A percentile compares a stretch with the other conserved stretches of the same genome.
phyloP scores from a whole-genome alignment of 2,113 vertebrate species.

The Myrmophylax atrothorax region DNA sequence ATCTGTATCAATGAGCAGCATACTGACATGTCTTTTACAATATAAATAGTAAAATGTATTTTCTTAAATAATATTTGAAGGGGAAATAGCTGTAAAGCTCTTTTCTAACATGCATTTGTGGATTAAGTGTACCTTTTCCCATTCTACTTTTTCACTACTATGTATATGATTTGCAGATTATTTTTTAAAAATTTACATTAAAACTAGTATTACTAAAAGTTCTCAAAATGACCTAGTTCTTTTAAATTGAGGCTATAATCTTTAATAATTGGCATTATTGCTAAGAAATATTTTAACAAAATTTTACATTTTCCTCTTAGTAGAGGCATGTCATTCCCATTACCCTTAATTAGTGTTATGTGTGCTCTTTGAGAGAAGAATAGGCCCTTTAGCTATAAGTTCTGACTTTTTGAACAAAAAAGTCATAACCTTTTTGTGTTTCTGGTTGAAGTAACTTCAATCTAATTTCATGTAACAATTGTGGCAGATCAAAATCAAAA shows the following conservation, averaged over 20 bases:
- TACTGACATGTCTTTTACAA: not conserved
- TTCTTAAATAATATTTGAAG: not conserved
- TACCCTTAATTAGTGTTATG: conserved; percentile 60
- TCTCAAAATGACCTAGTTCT: not conserved
- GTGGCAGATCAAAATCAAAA: conserved; percentile 8
- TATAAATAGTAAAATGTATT: not conserved
- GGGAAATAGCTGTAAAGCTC: not conserved
- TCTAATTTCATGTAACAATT: not conserved
- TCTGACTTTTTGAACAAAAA: conserved; percentile 52
- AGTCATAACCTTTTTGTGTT: conserved; percentile 50
- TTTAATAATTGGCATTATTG: not conserved
- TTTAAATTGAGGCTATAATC: not conserved
- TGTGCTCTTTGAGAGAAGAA: conserved; percentile 37
- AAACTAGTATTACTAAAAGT: not conserved
- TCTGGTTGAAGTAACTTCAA: conserved; percentile 35
- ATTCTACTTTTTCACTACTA: not conserved
- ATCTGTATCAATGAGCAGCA: not conserved
- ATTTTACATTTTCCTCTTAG: conserved; percentile 9
- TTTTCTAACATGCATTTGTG: not conserved
- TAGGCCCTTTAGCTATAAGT: conserved; percentile 35
- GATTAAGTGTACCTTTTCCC: not conserved
- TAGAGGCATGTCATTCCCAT: conserved; percentile 30
- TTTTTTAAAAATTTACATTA: not conserved
- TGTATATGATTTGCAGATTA: not conserved
- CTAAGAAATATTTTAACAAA: conserved; percentile 36